These are phyloP conservation scores for Peribatodes rhomboidaria DNA, from an alignment of 2,888 invertebrate species.

Conservation along the genomic window DNA sequence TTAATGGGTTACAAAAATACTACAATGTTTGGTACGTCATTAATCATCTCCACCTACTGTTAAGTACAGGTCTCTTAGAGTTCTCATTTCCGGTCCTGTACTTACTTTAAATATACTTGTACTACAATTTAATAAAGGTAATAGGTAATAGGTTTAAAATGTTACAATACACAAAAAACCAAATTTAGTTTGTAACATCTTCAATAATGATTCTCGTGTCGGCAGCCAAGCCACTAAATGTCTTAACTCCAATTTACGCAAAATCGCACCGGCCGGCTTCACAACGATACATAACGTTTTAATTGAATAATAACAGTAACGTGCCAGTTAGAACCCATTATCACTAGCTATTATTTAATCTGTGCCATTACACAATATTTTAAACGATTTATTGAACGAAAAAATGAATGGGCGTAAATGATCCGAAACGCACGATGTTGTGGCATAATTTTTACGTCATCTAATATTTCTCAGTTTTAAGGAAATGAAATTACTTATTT, in stretches of 20 bases:
- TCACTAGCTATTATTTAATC: slow-evolving; percentile 14
- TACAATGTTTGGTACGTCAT: too few species aligned
- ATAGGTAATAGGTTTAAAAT: too few species aligned
- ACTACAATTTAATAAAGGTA: too few species aligned
- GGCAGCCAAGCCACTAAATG: slow-evolving; percentile 12
- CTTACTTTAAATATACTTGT: too few species aligned
- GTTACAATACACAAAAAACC: neutral
- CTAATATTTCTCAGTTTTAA: slow-evolving; percentile 15
- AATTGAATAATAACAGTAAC: slow-evolving; percentile 46
- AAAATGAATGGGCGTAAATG: slow-evolving; percentile 44
- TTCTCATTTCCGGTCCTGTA: too few species aligned
- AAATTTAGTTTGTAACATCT: slow-evolving; percentile 10
- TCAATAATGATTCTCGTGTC: slow-evolving; percentile 10
- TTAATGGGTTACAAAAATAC: neutral
- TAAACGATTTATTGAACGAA: slow-evolving; percentile 35
- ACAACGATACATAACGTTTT: slow-evolving; percentile 36
- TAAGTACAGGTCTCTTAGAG: too few species aligned
- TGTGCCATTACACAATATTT: slow-evolving; percentile 35
- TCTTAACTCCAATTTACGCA: slow-evolving; percentile 37
- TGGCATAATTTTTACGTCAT: slow-evolving; percentile 38
- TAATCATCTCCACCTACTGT: too few species aligned
- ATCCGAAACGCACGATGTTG: slow-evolving; percentile 47
- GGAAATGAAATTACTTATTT: slow-evolving; percentile 11
- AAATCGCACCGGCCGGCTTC: slow-evolving; percentile 27
- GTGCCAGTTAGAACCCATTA: slow-evolving; percentile 33